Base-by-base conservation (phyloP, 2,888 invertebrate species). In the Hipparchia semele region DNA sequence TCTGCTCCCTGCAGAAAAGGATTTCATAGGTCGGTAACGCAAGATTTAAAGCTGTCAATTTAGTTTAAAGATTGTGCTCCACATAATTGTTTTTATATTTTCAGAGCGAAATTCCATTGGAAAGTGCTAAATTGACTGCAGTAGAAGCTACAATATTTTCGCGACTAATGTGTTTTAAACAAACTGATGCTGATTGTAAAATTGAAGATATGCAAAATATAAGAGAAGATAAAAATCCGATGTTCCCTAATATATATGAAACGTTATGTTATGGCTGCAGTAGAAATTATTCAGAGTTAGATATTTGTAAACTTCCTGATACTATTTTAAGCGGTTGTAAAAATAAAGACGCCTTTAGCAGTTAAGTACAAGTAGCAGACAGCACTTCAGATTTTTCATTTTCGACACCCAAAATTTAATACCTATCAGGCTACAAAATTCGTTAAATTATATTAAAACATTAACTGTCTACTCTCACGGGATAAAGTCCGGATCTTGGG, bases 101-200 rank as follows among this genome's bases (percentile, higher is more conserved):
- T 82, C 87, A 95, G 95, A 95, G 94, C 74, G 82, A 84, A 4
- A 81, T 96, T 68, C 91, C 92, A 69, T 86, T 83, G 7, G 79
- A 83, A 46, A 76, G 80, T 79, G 85, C 83, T 74, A 94, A 83
- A 77, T 90, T 93, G 68, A 95, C 93, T 79, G 96, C 94, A 78
- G 94, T 94, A 79, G 95, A 92, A 90, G 96, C 95, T 8, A 96
- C 95, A 5, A 90, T 90, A 70, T 95, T 96, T 84, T 96, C 96
- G 13, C 89, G 86, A 81, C 90, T 81, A 62, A 84, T 92, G 64
- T 94, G 92, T 65, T 80, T 79, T 65, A 78, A 76, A 74, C 71
- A 74, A 73, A 73, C 66, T 73, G 68, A 68, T 10, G 59, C 49
- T 65, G 79, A 58, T 74, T 77, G 74, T 77, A 58, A 65, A 45